Evolutionary conservation across 1,140 invertebrate genomes (phyloP).

Genomic region (Polypedilum vanderplanki): DNA sequence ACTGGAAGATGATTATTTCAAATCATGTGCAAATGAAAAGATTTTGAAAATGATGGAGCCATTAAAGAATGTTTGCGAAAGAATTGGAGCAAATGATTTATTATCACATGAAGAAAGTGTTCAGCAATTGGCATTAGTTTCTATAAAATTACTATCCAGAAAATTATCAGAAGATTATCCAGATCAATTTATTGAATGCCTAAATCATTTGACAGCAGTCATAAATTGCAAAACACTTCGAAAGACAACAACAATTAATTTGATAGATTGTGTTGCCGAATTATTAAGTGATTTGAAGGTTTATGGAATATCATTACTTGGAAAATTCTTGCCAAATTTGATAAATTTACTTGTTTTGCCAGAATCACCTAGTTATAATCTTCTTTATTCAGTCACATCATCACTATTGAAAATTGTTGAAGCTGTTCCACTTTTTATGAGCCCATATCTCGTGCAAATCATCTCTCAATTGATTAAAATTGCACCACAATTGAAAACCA

Average conservation of each 20-base stretch:
- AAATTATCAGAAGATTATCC: constrained; percentile 56
- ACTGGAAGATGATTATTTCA: constrained; percentile 58
- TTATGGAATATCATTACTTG: constrained; percentile 61
- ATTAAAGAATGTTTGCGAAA: constrained; percentile 55
- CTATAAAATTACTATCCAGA: constrained; percentile 71
- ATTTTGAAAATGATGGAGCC: constrained; percentile 53
- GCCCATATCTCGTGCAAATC: constrained; percentile 72
- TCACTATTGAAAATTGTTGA: constrained; percentile 74
- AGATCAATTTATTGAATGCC: constrained; percentile 55
- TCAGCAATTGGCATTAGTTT: constrained; percentile 73
- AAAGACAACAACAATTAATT: constrained; percentile 62
- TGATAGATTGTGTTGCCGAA: constrained; percentile 75
- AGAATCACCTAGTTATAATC: constrained; percentile 45
- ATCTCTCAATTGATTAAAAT: constrained; percentile 57
- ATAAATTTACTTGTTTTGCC: constrained; percentile 51
- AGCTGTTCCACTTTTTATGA: constrained; percentile 70
- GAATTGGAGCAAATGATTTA: constrained; percentile 45
- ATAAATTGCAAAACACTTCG: constrained; percentile 54
- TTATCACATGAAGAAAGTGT: constrained; percentile 54
- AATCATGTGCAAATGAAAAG: constrained; percentile 45
- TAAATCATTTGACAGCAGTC: constrained; percentile 54
- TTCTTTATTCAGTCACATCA: constrained; percentile 59
- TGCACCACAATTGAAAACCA: constrained; percentile 37
- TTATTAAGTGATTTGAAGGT: constrained; percentile 64
- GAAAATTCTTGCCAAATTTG: constrained; percentile 72